Conservation (phyloP, 2,888 invertebrate genomes). For the Phanerotoma sp. region DNA sequence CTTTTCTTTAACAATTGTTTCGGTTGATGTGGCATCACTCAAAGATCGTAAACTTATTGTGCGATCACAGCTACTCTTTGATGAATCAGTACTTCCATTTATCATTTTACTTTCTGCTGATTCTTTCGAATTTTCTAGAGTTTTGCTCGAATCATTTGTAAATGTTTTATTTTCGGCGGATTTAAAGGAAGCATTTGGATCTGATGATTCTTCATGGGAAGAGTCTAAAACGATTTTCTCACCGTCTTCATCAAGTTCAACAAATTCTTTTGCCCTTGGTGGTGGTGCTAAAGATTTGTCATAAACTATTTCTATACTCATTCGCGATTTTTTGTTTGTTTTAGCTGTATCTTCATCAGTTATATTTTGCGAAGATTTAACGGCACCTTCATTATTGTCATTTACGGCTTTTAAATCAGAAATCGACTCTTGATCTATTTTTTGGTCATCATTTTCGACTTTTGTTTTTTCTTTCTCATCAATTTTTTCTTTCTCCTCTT, state of each 20-base stretch:
- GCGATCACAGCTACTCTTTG: slow-evolving; percentile 35
- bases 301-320: slow-evolving; percentile 49
- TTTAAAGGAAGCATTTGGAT: slow-evolving; percentile 20
- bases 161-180: slow-evolving; percentile 28
- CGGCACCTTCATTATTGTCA: too few species aligned
- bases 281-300: slow-evolving; percentile 37
- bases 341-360: slow-evolving; percentile 5
- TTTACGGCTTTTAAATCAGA: too few species aligned
- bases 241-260: slow-evolving; percentile 48
- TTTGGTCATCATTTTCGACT: too few species aligned
- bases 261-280: slow-evolving; percentile 40
- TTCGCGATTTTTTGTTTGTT: slow-evolving; percentile 43
- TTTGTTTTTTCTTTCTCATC: slow-evolving; percentile 6
- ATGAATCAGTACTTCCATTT: slow-evolving; percentile 39
- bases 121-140: slow-evolving; percentile 30
- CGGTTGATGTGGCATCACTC: slow-evolving; percentile 29
- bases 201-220: slow-evolving; percentile 40
- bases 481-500: background rate
- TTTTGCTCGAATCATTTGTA: slow-evolving; percentile 33
- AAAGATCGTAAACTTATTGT: slow-evolving; percentile 34
- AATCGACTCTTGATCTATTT: too few species aligned
- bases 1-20: slow-evolving; percentile 23
- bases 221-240: slow-evolving; percentile 45
- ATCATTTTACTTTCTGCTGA: slow-evolving; percentile 32
- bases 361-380: background rate